These are phyloP conservation scores for Nebria brevicollis DNA, from an alignment of 2,888 invertebrate genomes.

Conservation along the genomic window DNA sequence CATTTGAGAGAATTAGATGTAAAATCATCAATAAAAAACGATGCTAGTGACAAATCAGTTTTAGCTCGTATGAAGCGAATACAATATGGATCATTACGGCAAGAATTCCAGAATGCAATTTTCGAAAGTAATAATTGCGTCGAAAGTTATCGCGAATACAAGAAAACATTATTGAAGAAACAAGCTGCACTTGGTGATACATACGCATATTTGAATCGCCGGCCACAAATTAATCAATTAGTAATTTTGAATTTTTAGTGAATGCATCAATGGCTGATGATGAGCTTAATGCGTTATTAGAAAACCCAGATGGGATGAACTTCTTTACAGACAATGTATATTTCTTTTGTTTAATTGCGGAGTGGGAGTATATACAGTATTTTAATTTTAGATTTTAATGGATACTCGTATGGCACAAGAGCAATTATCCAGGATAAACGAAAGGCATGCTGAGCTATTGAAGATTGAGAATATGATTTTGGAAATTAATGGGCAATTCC, in stretches of 20 bases:
- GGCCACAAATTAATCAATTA: neutral
- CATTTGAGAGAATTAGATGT: constrained; percentile 67
- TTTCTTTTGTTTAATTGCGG: neutral
- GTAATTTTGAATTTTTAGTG: constrained; percentile 55
- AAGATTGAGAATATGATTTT: constrained; percentile 82
- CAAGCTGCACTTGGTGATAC: constrained; percentile 66
- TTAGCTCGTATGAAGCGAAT: constrained; percentile 63
- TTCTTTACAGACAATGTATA: constrained; percentile 66
- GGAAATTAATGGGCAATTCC: constrained; percentile 84
- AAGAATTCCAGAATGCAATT: constrained; percentile 64
- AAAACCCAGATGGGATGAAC: constrained; percentile 61
- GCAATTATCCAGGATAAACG: constrained; percentile 82
- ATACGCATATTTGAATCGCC: constrained; percentile 2
- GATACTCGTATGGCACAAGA: constrained; percentile 81
- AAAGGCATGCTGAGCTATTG: constrained; percentile 82
- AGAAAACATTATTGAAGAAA: constrained; percentile 65
- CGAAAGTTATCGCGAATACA: constrained; percentile 64
- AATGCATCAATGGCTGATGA: constrained; percentile 56
- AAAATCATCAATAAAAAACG: constrained; percentile 53
- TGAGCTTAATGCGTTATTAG: constrained; percentile 62
- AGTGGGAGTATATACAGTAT: neutral
- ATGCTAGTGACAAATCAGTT: constrained; percentile 48
- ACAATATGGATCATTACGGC: constrained; percentile 63
- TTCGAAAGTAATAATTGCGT: constrained; percentile 65
- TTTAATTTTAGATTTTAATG: constrained; percentile 73